phyloP scores from a whole-genome alignment of 2,113 vertebrate species.

The Xiphias gladius region DNA sequence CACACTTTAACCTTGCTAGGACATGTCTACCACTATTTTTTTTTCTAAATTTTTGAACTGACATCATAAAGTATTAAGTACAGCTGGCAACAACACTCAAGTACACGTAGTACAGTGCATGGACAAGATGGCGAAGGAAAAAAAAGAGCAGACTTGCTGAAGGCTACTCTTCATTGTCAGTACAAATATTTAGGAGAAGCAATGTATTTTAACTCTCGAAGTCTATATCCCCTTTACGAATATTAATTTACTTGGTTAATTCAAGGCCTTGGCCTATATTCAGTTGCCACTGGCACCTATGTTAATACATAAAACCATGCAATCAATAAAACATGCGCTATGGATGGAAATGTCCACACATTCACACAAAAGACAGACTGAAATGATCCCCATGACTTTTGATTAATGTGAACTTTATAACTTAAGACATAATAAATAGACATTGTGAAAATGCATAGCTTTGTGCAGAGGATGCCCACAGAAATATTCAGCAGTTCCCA shows the following conservation, averaged over 20 bases:
- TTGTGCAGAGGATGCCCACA: conserved; percentile 62
- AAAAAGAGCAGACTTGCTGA: not conserved
- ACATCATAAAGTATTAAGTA: conserved; percentile 40
- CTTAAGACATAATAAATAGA: conserved; percentile 67
- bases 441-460: conserved; percentile 53
- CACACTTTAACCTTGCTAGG: not conserved
- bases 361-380: conserved; percentile 30
- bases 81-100: conserved; percentile 26
- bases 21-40: not conserved
- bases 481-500: conserved; percentile 58
- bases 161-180: conserved; percentile 17
- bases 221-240: conserved; percentile 2
- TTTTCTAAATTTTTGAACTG: not conserved
- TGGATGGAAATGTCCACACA: conserved; percentile 44
- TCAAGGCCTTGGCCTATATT: conserved; percentile 25
- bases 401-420: conserved; percentile 47
- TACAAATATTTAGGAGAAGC: conserved; percentile 16
- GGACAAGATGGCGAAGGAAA: conserved; percentile 2
- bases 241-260: conserved; percentile 45
- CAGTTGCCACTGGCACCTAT: conserved; percentile 37
- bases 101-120: conserved; percentile 7
- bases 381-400: conserved; percentile 22
- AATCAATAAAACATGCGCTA: conserved; percentile 50
- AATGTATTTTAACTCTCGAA: conserved; percentile 6
- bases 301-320: conserved; percentile 66